Evolutionary conservation across 2,888 invertebrate genomes (phyloP).

Genomic region (Aromia moschata): DNA sequence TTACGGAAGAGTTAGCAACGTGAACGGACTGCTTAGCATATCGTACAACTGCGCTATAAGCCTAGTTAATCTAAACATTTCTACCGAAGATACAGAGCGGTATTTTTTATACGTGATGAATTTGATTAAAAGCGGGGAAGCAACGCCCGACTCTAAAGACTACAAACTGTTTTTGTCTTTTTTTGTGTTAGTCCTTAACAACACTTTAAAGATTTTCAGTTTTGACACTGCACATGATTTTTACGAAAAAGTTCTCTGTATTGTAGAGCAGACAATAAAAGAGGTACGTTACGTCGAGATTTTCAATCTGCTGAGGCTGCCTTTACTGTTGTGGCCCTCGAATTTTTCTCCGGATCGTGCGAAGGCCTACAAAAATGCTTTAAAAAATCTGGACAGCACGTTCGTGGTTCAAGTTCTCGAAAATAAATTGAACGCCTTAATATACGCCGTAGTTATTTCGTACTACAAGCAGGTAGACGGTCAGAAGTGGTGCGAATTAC

Average conservation of each 20-base stretch:
- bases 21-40: constrained; percentile 9
- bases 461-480: constrained; percentile 25
- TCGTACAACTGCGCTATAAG: constrained; percentile 24
- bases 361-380: constrained; percentile 19
- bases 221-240: constrained; percentile 30
- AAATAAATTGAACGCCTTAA: constrained; percentile 23
- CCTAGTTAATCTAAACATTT: constrained; percentile 14
- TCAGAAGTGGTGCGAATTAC: constrained; percentile 25
- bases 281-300: constrained; percentile 21
- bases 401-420: constrained; percentile 10
- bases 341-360: constrained; percentile 15
- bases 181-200: constrained; percentile 27
- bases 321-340: constrained; percentile 29
- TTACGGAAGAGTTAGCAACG: constrained; percentile 16
- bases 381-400: constrained; percentile 20
- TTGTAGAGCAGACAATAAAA: constrained; percentile 10
- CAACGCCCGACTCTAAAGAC: constrained; percentile 11
- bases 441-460: constrained; percentile 14
- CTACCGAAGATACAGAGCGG: constrained; percentile 13
- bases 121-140: background rate
- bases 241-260: constrained; percentile 14
- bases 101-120: constrained; percentile 24
- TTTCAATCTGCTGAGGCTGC: constrained; percentile 28
- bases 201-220: constrained; percentile 25
- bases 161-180: constrained; percentile 26